phyloP scores from a whole-genome alignment of 2,113 vertebrate species.

The Nestor notabilis region DNA sequence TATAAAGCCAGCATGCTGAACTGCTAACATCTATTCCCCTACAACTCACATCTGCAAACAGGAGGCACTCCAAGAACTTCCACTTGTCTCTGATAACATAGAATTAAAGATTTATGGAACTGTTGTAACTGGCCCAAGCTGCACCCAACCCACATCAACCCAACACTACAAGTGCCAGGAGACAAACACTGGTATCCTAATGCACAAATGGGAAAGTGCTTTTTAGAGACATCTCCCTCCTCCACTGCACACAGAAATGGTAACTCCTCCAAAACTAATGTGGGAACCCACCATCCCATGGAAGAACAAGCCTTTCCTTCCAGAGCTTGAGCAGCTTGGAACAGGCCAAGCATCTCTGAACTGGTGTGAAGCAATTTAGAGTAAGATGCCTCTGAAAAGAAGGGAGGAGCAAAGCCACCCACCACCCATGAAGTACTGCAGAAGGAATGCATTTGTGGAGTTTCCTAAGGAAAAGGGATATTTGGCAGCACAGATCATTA shows the following conservation, averaged over 20 bases:
- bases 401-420: not conserved
- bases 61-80: rapidly evolving
- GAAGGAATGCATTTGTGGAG: not conserved
- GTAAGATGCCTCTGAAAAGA: not conserved
- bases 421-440: not conserved
- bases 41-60: not conserved
- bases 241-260: not conserved
- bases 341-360: not conserved
- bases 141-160: not conserved
- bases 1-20: not conserved
- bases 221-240: not conserved
- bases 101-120: not conserved
- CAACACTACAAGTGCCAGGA: not conserved
- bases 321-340: not conserved
- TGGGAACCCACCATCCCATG: not conserved
- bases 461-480: not conserved
- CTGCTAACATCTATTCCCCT: not conserved
- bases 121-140: not conserved
- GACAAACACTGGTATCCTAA: not conserved
- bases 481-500: not conserved
- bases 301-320: not conserved
- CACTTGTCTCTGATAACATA: not conserved
- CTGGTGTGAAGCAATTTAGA: not conserved
- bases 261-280: not conserved
- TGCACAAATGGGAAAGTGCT: not conserved